phyloP scores from a whole-genome alignment of 2,113 vertebrate species.

The Chaetodon auriga region DNA sequence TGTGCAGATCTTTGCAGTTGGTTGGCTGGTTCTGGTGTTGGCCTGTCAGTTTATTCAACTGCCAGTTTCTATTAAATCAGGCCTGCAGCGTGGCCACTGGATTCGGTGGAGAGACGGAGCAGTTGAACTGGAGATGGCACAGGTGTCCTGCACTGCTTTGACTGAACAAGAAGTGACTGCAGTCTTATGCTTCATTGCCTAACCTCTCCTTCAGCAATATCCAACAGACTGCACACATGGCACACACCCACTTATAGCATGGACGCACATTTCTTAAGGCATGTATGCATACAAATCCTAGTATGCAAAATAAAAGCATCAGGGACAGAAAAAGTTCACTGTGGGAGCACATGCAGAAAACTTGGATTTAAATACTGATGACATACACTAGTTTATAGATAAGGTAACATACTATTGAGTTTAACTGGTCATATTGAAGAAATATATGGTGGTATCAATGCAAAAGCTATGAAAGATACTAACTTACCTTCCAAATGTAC shows the following conservation, averaged over 20 bases:
- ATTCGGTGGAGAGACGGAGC: slow-evolving; percentile 21
- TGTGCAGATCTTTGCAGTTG: slow-evolving; percentile 16
- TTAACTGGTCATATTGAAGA: background rate
- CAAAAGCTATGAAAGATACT: background rate
- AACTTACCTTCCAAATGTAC: background rate
- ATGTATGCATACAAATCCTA: slow-evolving; percentile 22
- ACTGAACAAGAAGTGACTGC: slow-evolving; percentile 73
- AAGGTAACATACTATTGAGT: background rate
- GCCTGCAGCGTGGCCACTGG: slow-evolving; percentile 15
- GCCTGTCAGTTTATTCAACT: slow-evolving; percentile 52
- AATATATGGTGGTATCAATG: background rate
- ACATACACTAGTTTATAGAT: background rate
- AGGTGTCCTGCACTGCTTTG: slow-evolving; percentile 61
- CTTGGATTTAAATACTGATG: background rate
- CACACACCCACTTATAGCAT: background rate
- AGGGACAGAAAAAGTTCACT: background rate
- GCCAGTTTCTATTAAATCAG: slow-evolving; percentile 60
- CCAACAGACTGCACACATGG: slow-evolving; percentile 61
- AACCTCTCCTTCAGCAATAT: slow-evolving; percentile 62
- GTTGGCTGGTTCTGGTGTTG: slow-evolving; percentile 47
- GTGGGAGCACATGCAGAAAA: background rate
- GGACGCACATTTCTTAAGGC: slow-evolving; percentile 22
- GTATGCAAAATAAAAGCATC: background rate
- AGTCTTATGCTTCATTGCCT: slow-evolving; percentile 69
- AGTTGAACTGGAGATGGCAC: slow-evolving; percentile 51